Evolutionary conservation across 1,140 invertebrate species (phyloP).

Genomic region (Drosophila simulans): DNA sequence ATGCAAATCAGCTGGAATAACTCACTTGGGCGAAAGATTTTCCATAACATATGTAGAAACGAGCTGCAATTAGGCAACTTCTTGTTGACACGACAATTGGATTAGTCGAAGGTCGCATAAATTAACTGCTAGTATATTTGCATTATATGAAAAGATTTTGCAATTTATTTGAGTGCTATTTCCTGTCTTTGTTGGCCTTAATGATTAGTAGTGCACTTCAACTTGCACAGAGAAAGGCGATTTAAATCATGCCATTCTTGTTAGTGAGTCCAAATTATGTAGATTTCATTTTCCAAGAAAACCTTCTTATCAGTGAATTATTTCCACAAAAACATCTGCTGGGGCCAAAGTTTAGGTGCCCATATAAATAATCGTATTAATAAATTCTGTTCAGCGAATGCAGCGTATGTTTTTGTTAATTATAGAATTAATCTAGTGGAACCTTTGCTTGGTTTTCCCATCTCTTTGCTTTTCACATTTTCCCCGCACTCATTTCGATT

Average conservation of each 20-base stretch:
- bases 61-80: slow-evolving; percentile 2
- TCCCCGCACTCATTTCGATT: slow-evolving; percentile 6
- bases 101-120: neutral
- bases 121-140: neutral
- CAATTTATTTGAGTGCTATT: neutral
- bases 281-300: neutral
- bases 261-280: too few species aligned
- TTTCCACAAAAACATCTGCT: neutral
- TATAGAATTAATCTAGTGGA: neutral
- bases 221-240: too few species aligned
- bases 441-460: slow-evolving; percentile 1
- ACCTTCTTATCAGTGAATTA: neutral
- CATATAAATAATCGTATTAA: too few species aligned
- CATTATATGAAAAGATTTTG: neutral
- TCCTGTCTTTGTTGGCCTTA: too few species aligned
- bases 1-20: slow-evolving; percentile 5
- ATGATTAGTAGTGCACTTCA: too few species aligned
- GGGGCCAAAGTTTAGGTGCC: too few species aligned
- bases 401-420: neutral
- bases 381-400: neutral
- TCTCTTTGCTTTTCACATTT: slow-evolving; percentile 5
- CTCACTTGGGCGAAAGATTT: too few species aligned
- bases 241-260: too few species aligned
- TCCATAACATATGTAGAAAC: too few species aligned
- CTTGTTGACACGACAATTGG: neutral